Evolutionary conservation across 2,113 vertebrate genomes (phyloP), one percentile per base, ranked within the genome.

Genomic region (Nesogale talazaci): DNA sequence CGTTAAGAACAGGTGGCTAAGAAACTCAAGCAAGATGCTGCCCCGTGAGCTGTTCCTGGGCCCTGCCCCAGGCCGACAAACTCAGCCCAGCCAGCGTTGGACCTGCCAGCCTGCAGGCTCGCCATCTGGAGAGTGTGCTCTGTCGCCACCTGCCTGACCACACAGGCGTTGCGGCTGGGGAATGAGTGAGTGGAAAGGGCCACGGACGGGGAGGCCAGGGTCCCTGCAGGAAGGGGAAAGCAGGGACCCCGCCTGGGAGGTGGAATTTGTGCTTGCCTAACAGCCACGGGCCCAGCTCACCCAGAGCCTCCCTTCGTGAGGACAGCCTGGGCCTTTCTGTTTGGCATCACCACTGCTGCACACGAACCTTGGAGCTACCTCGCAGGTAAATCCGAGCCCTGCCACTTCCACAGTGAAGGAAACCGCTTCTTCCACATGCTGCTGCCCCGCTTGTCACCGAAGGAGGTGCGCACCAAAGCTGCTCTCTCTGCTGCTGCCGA

Each of bases 231-330:
- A 9, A 61, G 80, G 38, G 89, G 27, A 63, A 80, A n/a, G 40
- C 84, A 59, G 76, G 81, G 77, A 25, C 27, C 25, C 81, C 42
- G 17, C 12, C 25, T 3, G 3, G 34, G 65, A 92, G 88, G 79
- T n/a, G 29, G 67, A 11, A 23, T 85, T 94, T 96, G 96, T 97
- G 95, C 96, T 96, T 96, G 83, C 88, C 0, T 46, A 79, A 80
- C 61, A 74, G 56, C 90, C 56, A 17, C 0, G 11, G 79, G 4
- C 2, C 1, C 0, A 0, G 89, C 76, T 46, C 10, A 11, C 70
- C 85, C 40, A 9, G 61, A 22, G 14, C 19, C 74, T 57, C 76
- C 75, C 76, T 63, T 56, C 34, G 19, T 40, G 40, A 91, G 78
- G 61, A 69, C 46, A 25, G n/a, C 34, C 25, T 1, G 27, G 9